Percentiles rank a stretch among this genome's conserved stretches.
phyloP scores from a whole-genome alignment of 2,113 vertebrate genomes.

The Laticauda colubrina region DNA sequence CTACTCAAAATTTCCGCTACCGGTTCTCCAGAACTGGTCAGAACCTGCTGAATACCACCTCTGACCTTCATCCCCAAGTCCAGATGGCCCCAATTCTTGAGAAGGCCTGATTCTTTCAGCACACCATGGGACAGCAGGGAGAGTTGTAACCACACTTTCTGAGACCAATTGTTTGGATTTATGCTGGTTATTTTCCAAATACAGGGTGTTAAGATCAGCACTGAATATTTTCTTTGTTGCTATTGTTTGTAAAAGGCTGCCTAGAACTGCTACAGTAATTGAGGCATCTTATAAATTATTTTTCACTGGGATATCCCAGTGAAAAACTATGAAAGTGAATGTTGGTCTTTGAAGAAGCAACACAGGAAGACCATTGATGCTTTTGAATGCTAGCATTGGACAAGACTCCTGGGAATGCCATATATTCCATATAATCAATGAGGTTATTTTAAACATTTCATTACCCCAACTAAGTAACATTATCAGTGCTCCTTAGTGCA shows the following conservation, averaged over 20 bases:
- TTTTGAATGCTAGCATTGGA: background rate
- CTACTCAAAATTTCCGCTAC: no score
- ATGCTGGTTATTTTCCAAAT: background rate
- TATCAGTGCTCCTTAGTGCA: no score
- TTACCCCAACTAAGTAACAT: no score
- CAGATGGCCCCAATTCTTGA: background rate
- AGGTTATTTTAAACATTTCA: background rate
- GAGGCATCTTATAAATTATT: background rate
- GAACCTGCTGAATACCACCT: no score
- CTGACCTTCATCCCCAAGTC: background rate
- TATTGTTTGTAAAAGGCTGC: background rate
- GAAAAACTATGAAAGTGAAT: background rate
- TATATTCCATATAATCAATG: background rate
- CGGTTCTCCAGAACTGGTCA: no score
- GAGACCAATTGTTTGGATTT: background rate
- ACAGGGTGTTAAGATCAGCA: background rate
- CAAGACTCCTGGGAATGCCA: background rate
- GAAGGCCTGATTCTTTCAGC: background rate
- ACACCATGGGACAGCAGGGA: background rate
- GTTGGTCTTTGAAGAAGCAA: background rate
- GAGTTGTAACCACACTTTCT: background rate
- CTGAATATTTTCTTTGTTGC: background rate
- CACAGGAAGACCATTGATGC: background rate
- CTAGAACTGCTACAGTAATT: background rate
- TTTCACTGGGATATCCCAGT: no score